Evolutionary conservation across 1,140 invertebrate species (phyloP), one percentile per base, ranked within the genome.

Genomic region (Melitaea cinxia): DNA sequence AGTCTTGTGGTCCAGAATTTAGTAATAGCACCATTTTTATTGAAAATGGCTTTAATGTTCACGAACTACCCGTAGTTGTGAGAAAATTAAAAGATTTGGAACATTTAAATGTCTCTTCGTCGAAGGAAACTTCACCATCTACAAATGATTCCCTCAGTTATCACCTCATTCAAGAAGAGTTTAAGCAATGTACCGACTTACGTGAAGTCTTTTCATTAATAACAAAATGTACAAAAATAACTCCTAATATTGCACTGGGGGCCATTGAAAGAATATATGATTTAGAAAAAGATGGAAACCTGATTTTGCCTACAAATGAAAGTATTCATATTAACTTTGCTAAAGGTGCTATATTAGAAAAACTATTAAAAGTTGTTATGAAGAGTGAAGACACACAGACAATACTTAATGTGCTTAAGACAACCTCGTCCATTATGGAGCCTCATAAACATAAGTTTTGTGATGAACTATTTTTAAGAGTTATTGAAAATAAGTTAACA

Each of bases 61-160:
- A 94, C 67, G 95, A 96, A 81, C 82, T 96, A 37, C 95, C 95
- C 1, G 81, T 94, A 4, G 92, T 95, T 50, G 92, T 96, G 9
- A 90, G 93, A 69, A 93, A 92, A 77, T 82, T 93, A 30, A 89
- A 80, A 75, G 74, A 90, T 76, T 52, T 82, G 42, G 69, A 73
- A n/a, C 77, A 78, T 59, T 70, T 80, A 24, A 70, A 76, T 24
- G 64, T 72, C 2, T 67, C 70, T 49, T 67, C 65, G 17, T 28
- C 59, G 7, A 47, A 60, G 39, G 75, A 77, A 39, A 1, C 35
- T 17, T 12, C 68, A 49, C 66, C 61, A 55, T 70, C n/a, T 47
- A 23, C 70, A 7, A 74, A 49, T 28, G 85, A 90, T 17, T 74
- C 80, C 26, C 60, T 80, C 24, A 85, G 79, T 47, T 91, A 89